These are phyloP conservation scores for Brenthis hecate DNA, from an alignment of 2,888 invertebrate species.

Conservation along the genomic window DNA sequence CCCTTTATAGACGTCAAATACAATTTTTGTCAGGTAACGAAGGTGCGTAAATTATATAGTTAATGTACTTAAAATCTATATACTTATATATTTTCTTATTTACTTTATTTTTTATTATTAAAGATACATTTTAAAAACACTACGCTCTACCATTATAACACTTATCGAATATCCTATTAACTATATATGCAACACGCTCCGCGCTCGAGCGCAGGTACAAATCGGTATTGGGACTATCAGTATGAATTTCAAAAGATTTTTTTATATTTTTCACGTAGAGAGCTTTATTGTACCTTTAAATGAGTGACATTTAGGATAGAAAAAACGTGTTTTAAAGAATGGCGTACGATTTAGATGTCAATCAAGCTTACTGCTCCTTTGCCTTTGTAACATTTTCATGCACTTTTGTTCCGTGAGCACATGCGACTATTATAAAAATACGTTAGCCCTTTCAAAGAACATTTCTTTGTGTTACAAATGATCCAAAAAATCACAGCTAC, in stretches of 20 bases:
- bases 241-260: conserved; percentile 45
- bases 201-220: conserved; percentile 46
- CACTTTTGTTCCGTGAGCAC: conserved; percentile 52
- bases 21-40: too few species aligned
- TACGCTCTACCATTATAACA: too few species aligned
- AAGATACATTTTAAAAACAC: too few species aligned
- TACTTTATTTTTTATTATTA: too few species aligned
- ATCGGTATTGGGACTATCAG: conserved; percentile 30
- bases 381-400: conserved; percentile 57
- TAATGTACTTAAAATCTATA: too few species aligned
- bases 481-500: conserved; percentile 67
- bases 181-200: conserved; percentile 44
- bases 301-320: conserved; percentile 52
- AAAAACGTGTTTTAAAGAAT: conserved; percentile 52
- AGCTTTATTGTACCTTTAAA: conserved; percentile 40
- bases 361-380: conserved; percentile 56
- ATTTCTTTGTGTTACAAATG: conserved; percentile 58
- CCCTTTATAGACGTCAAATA: too few species aligned
- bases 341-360: conserved; percentile 65
- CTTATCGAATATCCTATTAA: background rate
- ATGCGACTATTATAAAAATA: conserved; percentile 48
- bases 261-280: conserved; percentile 46
- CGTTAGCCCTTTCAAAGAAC: conserved; percentile 48
- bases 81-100: too few species aligned
- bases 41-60: too few species aligned